These are phyloP conservation scores for Scaptomyza graminum DNA, from an alignment of 1,140 invertebrate genomes.

Conservation along the genomic window DNA sequence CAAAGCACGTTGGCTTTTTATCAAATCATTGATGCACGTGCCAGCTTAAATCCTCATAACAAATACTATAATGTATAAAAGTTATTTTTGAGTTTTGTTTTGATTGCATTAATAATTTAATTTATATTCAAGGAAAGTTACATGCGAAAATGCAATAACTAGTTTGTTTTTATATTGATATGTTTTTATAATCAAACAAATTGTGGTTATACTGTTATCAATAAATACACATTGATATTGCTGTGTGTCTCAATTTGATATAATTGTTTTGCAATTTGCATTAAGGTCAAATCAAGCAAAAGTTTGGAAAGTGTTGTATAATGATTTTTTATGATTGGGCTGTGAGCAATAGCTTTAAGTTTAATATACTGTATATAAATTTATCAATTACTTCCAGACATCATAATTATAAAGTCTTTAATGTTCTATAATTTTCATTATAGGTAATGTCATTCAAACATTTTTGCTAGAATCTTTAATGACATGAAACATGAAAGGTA, in stretches of 20 bases:
- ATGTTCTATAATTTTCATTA: no score
- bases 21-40: not conserved
- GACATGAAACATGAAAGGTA: no score
- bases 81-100: not conserved
- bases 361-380: no score
- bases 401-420: no score
- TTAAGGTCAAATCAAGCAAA: not conserved
- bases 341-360: no score
- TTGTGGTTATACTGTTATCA: not conserved
- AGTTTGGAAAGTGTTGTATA: not conserved
- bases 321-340: not conserved
- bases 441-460: no score
- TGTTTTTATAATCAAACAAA: not conserved
- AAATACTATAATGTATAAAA: no score
- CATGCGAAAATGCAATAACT: not conserved
- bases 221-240: no score
- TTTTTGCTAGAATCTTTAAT: slow-evolving; percentile 20
- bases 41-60: not conserved
- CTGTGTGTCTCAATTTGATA: not conserved
- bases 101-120: slow-evolving; percentile 22
- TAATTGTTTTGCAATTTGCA: slow-evolving; percentile 21
- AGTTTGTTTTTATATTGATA: not conserved
- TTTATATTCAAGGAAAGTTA: not conserved
- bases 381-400: no score
- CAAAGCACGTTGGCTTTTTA: not conserved